Evolutionary conservation across 2,797 vertebrate species (phyloP).

Genomic region (Leptoclinus maculatus): DNA sequence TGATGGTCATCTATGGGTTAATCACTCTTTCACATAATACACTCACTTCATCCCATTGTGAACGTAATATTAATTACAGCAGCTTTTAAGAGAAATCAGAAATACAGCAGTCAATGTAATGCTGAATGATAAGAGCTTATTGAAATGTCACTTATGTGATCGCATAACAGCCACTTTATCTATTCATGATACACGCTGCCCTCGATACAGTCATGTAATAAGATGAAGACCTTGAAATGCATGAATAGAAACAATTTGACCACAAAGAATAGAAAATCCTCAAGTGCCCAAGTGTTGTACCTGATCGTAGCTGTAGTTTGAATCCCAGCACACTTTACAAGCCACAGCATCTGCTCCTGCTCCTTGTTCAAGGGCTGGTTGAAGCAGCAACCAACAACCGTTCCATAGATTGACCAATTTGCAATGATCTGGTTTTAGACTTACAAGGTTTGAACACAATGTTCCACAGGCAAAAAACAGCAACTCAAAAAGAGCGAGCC

Average conservation of each 20-base stretch:
- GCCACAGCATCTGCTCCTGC: constrained; percentile 26
- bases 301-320: no score
- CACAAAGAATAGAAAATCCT: not conserved
- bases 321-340: no score
- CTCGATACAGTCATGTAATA: constrained; percentile 1
- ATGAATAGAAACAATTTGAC: not conserved
- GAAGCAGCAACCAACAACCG: not conserved
- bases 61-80: not conserved
- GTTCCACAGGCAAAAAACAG: not conserved
- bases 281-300: no score
- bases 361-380: not conserved
- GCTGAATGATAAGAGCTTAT: constrained; percentile 57
- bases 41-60: not conserved
- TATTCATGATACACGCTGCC: constrained; percentile 12
- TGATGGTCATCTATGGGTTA: not conserved
- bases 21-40: not conserved
- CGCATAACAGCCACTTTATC: constrained; percentile 4
- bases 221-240: not conserved
- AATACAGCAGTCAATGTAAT: not conserved
- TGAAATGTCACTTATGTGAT: constrained; percentile 58
- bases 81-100: not conserved
- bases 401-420: constrained; percentile 1
- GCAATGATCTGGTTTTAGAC: not conserved
- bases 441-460: not conserved
- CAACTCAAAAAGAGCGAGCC: not conserved